These are phyloP conservation scores for Rhorus exstirpatorius DNA, from an alignment of 2,888 invertebrate genomes.

Conservation along the genomic window DNA sequence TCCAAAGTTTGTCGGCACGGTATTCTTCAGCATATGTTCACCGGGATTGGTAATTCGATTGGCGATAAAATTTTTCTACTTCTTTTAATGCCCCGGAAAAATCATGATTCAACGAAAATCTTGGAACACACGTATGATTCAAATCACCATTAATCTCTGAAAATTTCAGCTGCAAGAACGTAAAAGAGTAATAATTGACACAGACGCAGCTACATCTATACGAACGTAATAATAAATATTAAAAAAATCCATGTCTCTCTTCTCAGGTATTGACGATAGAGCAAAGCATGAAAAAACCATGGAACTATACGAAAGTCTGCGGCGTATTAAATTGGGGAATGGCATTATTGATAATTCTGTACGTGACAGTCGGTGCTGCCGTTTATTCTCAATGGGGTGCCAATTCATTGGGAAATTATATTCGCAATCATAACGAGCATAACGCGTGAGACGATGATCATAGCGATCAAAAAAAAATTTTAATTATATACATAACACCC, in stretches of 20 bases:
- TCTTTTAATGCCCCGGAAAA: constrained; percentile 10
- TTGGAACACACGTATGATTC: no score
- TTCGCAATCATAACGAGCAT: constrained; percentile 74
- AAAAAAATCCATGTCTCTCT: not conserved
- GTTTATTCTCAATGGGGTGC: constrained; percentile 77
- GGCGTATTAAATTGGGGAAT: constrained; percentile 78
- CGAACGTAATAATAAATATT: not conserved
- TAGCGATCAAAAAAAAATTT: not conserved
- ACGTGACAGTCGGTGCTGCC: constrained; percentile 72
- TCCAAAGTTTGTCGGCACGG: constrained; percentile 76
- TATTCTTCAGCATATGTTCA: constrained; percentile 77
- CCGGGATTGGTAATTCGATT: constrained; percentile 74
- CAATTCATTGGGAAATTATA: constrained; percentile 74
- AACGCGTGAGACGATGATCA: constrained; percentile 69
- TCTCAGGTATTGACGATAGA: constrained; percentile 75
- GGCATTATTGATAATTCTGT: constrained; percentile 70
- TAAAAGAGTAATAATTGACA: constrained; percentile 1
- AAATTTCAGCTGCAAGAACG: not conserved
- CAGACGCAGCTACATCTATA: no score
- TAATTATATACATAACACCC: not conserved
- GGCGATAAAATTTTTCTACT: not conserved
- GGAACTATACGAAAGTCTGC: constrained; percentile 73
- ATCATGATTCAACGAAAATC: no score
- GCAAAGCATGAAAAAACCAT: constrained; percentile 75
- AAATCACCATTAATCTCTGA: no score